Evolutionary conservation across 2,113 vertebrate species (phyloP).

Genomic region (Budorcas taxicolor): DNA sequence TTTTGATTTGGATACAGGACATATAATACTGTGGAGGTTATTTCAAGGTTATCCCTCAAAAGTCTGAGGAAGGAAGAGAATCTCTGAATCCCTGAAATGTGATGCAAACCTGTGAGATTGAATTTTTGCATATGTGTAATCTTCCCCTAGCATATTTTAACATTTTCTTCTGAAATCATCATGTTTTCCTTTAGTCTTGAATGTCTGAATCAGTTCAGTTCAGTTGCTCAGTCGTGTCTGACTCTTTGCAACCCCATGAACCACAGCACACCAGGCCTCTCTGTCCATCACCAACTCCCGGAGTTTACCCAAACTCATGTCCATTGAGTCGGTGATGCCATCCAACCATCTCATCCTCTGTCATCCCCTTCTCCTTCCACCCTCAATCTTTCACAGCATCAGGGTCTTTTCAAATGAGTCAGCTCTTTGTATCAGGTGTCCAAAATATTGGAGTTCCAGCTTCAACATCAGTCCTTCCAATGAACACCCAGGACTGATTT

Average conservation of each 20-base stretch:
- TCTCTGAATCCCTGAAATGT: not conserved
- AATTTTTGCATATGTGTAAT: not conserved
- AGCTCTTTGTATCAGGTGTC: fast-evolving
- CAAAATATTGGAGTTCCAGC: not conserved
- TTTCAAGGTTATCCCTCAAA: not conserved
- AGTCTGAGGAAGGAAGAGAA: not conserved
- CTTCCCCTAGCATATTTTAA: not conserved
- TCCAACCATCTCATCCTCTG: not conserved
- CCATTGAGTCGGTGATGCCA: not conserved
- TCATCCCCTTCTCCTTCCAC: fast-evolving
- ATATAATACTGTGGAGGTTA: not conserved
- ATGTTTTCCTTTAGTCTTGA: not conserved
- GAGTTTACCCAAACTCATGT: not conserved
- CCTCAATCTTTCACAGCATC: not conserved
- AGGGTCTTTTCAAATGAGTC: not conserved
- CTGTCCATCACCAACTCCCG: not conserved
- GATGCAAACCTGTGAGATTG: not conserved
- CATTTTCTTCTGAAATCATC: not conserved
- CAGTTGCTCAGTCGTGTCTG: not conserved
- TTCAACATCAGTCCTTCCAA: not conserved
- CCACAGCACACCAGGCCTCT: fast-evolving
- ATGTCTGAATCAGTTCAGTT: not conserved
- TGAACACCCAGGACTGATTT: not conserved
- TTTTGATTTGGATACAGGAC: not conserved
- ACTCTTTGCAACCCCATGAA: not conserved